Conservation (phyloP, 2,113 vertebrate genomes). For the Podarcis muralis region DNA sequence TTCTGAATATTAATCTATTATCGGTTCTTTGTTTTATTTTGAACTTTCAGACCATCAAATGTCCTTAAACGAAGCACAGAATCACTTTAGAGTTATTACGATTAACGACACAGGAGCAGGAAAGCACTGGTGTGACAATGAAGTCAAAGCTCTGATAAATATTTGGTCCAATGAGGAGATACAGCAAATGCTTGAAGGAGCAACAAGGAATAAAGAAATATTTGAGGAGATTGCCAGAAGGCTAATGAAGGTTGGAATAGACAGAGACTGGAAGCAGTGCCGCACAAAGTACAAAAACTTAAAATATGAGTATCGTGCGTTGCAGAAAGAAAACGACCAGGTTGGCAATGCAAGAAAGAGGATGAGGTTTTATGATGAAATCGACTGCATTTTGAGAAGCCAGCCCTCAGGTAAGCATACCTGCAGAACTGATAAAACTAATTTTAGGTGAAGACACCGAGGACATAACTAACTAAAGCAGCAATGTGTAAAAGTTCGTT, state of each 20-base stretch:
- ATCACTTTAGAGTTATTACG: constrained; percentile 81
- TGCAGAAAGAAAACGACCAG: constrained; percentile 83
- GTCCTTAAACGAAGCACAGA: constrained; percentile 64
- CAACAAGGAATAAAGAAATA: constrained; percentile 89
- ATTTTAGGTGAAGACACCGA: constrained; percentile 50
- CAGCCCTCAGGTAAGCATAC: constrained; percentile 47
- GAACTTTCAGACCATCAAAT: constrained; percentile 59
- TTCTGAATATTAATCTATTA: constrained; percentile 6
- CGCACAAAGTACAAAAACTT: constrained; percentile 90
- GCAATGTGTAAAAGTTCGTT: neutral
- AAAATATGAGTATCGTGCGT: constrained; percentile 87
- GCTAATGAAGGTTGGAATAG: constrained; percentile 82
- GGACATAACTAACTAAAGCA: neutral
- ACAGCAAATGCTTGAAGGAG: constrained; percentile 84
- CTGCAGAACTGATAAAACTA: constrained; percentile 59
- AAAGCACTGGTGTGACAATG: constrained; percentile 88
- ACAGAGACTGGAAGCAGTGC: constrained; percentile 91
- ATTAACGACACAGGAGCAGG: constrained; percentile 79
- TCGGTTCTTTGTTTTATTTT: constrained; percentile 29
- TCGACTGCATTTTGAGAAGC: constrained; percentile 81
- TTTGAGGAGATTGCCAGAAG: constrained; percentile 86
- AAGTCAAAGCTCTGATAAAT: constrained; percentile 82
- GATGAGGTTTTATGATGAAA: constrained; percentile 88
- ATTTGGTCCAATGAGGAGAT: constrained; percentile 86
- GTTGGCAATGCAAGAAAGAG: constrained; percentile 75